These are phyloP conservation scores for Lycocorax pyrrhopterus DNA, from an alignment of 2,113 vertebrate genomes.

Conservation along the genomic window DNA sequence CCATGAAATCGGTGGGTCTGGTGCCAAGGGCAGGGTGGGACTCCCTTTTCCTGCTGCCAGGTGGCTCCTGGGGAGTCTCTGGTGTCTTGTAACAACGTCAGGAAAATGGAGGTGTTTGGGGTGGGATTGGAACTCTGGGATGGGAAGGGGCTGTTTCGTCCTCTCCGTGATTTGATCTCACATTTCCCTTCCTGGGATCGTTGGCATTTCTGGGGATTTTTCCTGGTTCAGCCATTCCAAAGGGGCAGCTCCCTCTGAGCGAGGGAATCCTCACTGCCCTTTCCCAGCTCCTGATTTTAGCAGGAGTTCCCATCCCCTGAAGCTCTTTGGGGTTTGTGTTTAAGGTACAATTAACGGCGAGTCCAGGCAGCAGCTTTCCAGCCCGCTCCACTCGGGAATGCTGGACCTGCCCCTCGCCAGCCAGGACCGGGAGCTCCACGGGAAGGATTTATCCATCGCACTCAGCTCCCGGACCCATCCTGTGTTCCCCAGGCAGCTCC, in stretches of 20 bases:
- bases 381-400: not conserved
- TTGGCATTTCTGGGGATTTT: not conserved
- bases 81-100: not conserved
- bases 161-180: rapidly evolving
- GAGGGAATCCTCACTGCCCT: rapidly evolving
- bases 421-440: rapidly evolving
- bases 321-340: not conserved
- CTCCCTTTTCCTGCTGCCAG: not conserved
- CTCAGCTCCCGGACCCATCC: rapidly evolving
- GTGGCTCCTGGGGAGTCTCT: not conserved
- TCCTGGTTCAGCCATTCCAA: not conserved
- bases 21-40: not conserved
- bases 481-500: not conserved
- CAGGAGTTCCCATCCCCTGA: not conserved
- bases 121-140: not conserved
- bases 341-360: not conserved
- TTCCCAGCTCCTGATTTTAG: not conserved
- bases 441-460: not conserved
- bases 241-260: not conserved
- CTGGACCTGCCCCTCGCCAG: rapidly evolving
- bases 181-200: not conserved
- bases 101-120: rapidly evolving
- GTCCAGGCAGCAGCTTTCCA: not conserved
- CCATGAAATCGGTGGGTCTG: not conserved
- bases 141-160: not conserved